Percentiles rank a stretch among this genome's conserved stretches.
These are phyloP conservation scores for Manduca sexta DNA, from an alignment of 1,140 invertebrate genomes.

Conservation along the genomic window DNA sequence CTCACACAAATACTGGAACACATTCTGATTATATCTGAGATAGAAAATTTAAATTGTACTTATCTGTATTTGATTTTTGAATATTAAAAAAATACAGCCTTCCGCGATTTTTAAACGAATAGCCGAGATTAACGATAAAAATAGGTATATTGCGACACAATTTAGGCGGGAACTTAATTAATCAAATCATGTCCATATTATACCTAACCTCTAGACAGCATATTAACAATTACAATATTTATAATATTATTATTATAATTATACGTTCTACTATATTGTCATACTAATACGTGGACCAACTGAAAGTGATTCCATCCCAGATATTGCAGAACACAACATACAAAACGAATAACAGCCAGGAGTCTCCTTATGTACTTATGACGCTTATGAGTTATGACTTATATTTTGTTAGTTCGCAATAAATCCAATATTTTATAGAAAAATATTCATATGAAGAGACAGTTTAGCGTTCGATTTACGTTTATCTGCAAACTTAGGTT, in stretches of 20 bases:
- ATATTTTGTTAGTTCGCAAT: conserved; percentile 33
- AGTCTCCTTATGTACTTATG: conserved; percentile 36
- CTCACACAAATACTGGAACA: conserved; percentile 44
- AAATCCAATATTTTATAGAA: conserved; percentile 61
- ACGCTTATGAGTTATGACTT: conserved; percentile 26
- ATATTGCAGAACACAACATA: conserved; percentile 52
- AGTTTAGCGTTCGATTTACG: conserved; percentile 33
- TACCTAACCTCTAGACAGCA: conserved; percentile 40
- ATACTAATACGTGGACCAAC: conserved; percentile 53
- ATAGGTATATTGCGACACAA: conserved; percentile 6
- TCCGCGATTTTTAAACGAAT: background rate
- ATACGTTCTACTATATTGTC: conserved; percentile 59
- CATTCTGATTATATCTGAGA: conserved; percentile 64
- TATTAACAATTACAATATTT: conserved; percentile 39
- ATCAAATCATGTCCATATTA: conserved; percentile 25
- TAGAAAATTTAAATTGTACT: conserved; percentile 28
- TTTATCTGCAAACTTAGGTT: conserved; percentile 20
- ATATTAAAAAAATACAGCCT: background rate
- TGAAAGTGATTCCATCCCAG: conserved; percentile 59
- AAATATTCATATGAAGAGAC: conserved; percentile 56
- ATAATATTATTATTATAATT: conserved; percentile 20
- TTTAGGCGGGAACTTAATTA: conserved; percentile 34
- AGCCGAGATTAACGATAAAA: background rate
- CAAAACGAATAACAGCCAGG: conserved; percentile 37
- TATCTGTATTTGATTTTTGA: background rate